Conservation (phyloP, 2,113 vertebrate species). For the Tauraco erythrolophus region DNA sequence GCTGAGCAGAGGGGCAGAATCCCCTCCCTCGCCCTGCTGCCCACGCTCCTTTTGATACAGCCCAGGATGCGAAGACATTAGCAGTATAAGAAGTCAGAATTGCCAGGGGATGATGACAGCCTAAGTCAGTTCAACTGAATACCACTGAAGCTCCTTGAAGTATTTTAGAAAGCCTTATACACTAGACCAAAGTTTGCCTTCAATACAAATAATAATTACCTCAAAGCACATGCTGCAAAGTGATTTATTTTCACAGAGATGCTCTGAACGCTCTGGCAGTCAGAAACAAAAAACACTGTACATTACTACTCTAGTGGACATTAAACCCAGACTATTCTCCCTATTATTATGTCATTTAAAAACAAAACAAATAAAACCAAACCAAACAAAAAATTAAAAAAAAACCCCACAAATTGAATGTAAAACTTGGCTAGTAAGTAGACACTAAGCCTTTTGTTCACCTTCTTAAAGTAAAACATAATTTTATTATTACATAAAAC, state of each 20-base stretch:
- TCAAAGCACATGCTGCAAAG: neutral
- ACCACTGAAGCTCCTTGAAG: neutral
- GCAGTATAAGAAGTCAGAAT: neutral
- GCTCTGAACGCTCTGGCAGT: neutral
- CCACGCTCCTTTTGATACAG: no score
- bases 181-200: neutral
- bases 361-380: no score
- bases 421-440: neutral
- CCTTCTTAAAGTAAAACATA: neutral
- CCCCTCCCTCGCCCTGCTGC: no score
- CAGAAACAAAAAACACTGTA: neutral
- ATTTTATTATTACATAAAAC: neutral
- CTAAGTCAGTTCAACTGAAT: neutral
- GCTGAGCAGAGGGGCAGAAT: no score
- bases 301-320: neutral
- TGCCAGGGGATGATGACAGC: neutral
- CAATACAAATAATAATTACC: neutral
- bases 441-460: neutral
- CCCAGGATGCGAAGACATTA: no score
- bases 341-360: neutral
- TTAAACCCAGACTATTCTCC: neutral
- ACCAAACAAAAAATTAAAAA: no score
- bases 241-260: neutral
- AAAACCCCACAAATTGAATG: neutral
- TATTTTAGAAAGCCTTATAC: neutral